phyloP scores from a whole-genome alignment of 1,140 invertebrate genomes.

The Pantala flavescens region DNA sequence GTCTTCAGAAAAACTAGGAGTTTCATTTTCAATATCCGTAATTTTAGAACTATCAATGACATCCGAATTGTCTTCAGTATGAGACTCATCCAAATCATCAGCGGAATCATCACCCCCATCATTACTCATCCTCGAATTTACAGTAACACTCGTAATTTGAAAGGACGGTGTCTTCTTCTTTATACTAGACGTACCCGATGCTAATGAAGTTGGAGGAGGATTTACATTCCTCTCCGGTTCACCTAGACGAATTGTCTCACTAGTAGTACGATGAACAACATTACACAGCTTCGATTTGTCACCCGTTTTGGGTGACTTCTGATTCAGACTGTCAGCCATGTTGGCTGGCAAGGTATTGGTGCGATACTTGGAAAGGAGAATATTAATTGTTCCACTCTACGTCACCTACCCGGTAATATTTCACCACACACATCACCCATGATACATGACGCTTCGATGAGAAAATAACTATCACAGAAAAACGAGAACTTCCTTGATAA shows the following conservation, averaged over 20 bases:
- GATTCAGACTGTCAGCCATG: constrained; percentile 23
- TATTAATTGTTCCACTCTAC: constrained; percentile 4
- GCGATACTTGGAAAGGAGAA: not conserved
- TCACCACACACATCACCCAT: constrained; percentile 1
- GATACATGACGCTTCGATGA: not conserved
- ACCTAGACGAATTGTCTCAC: constrained; percentile 58
- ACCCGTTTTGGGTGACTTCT: constrained; percentile 19
- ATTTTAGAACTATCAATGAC: constrained; percentile 58
- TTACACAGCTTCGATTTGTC: constrained; percentile 29
- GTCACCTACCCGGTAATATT: not conserved
- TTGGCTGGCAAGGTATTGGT: constrained; percentile 14
- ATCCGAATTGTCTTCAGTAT: constrained; percentile 67
- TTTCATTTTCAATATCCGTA: constrained; percentile 73
- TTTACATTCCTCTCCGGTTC: constrained; percentile 29
- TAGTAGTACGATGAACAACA: constrained; percentile 62
- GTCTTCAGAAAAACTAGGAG: constrained; percentile 73
- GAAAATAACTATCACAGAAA: not conserved
- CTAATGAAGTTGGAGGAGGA: constrained; percentile 9
- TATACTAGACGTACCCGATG: constrained; percentile 27
- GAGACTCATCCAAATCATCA: constrained; percentile 87
- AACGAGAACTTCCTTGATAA: not conserved
- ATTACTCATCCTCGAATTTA: constrained; percentile 63
- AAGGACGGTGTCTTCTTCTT: constrained; percentile 79
- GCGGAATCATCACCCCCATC: constrained; percentile 85
- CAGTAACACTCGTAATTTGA: constrained; percentile 83